phyloP scores from a whole-genome alignment of 2,113 vertebrate species.

The Boulengeromyrus knoepffleri region DNA sequence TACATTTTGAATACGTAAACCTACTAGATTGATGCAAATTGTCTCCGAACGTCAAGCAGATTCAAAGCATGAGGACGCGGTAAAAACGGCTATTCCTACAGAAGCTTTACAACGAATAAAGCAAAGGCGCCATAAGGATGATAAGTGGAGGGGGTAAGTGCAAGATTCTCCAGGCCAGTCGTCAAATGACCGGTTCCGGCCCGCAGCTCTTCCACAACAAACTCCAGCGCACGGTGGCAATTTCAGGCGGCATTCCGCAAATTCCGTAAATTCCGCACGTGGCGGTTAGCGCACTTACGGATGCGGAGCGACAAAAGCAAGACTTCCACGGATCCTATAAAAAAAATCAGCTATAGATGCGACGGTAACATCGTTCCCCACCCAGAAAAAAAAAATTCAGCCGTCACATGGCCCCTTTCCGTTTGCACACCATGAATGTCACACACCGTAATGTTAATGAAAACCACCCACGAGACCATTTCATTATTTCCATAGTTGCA shows the following conservation, averaged over 20 bases:
- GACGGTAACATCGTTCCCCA: not conserved
- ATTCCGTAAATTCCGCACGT: constrained; percentile 60
- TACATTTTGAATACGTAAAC: not conserved
- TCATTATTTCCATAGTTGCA: not conserved
- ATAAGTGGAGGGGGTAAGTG: not conserved
- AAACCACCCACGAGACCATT: not conserved
- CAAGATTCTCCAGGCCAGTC: not conserved
- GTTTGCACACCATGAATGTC: not conserved
- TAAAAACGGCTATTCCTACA: not conserved
- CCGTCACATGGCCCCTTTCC: not conserved
- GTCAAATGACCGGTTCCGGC: constrained; percentile 20
- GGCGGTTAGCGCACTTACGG: constrained; percentile 53
- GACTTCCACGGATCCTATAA: not conserved
- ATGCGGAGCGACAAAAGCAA: not conserved
- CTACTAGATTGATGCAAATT: not conserved
- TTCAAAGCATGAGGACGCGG: not conserved
- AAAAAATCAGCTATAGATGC: not conserved
- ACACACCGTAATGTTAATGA: not conserved
- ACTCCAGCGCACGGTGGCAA: constrained; percentile 38
- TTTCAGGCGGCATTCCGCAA: constrained; percentile 56
- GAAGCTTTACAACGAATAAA: not conserved
- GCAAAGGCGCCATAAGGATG: not conserved
- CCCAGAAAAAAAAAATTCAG: not conserved
- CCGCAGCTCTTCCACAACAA: constrained; percentile 29
- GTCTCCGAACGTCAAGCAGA: not conserved